phyloP scores from a whole-genome alignment of 2,797 vertebrate species.

The Enteromius fasciolatus region DNA sequence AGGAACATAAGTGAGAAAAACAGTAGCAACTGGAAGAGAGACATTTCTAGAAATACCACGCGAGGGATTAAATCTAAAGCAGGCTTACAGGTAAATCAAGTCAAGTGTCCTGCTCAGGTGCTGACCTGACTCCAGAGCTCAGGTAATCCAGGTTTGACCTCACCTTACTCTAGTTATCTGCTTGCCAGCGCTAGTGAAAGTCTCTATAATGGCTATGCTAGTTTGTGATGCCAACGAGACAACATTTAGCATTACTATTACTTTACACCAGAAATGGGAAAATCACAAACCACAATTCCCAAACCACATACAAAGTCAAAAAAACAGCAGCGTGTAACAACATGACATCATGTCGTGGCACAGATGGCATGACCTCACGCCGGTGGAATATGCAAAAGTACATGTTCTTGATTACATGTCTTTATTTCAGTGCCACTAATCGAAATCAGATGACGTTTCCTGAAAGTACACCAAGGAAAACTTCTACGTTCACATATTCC shows the following conservation, averaged over 20 bases:
- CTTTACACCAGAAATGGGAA: neutral
- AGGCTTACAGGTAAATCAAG: conserved; percentile 63
- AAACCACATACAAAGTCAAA: neutral
- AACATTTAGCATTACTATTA: neutral
- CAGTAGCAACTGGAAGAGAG: neutral
- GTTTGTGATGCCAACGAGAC: neutral
- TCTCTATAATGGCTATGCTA: neutral
- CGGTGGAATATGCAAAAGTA: conserved; percentile 36
- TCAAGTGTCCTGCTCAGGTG: conserved; percentile 58
- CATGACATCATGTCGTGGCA: conserved; percentile 51
- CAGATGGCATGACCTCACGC: conserved; percentile 41
- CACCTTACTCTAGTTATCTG: neutral
- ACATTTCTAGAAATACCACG: conserved; percentile 56
- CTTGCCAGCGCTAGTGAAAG: neutral
- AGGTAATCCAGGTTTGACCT: conserved; percentile 54
- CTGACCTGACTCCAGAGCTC: conserved; percentile 52
- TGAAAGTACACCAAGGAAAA: conserved; percentile 25
- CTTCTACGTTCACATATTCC: neutral
- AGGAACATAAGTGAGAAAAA: neutral
- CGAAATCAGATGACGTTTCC: conserved; percentile 31
- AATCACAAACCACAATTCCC: conserved; percentile 12
- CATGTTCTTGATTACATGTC: conserved; percentile 5
- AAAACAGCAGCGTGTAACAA: conserved; percentile 11
- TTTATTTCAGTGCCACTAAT: conserved; percentile 24
- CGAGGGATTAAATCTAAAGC: conserved; percentile 59